Percentiles rank a stretch among this genome's conserved stretches.
Evolutionary conservation across 37 sponge, comb jelly and placozoan genomes (phyloP).

Genomic region (Halichondria panicea): DNA sequence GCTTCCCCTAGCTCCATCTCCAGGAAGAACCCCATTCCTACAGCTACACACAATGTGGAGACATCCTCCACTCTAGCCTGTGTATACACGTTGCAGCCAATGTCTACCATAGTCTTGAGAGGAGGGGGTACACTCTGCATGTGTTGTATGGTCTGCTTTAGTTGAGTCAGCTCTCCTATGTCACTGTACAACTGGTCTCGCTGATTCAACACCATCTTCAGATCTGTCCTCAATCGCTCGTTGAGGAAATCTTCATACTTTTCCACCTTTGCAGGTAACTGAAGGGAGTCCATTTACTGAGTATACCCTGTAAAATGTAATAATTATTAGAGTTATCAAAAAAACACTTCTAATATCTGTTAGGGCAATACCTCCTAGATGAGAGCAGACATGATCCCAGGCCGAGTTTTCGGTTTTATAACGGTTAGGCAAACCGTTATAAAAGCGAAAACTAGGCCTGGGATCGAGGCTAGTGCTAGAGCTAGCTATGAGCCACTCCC

Average conservation of each 20-base stretch:
- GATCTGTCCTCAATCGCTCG: slow-evolving; percentile 74
- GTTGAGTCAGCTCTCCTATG: slow-evolving; percentile 71
- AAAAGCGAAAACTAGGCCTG: too few species aligned
- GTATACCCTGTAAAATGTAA: too few species aligned
- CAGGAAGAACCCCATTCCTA: slow-evolving; percentile 83
- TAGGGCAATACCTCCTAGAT: too few species aligned
- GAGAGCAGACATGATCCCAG: too few species aligned
- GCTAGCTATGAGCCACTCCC: too few species aligned
- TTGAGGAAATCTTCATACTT: slow-evolving; percentile 85
- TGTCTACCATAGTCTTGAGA: slow-evolving; percentile 78
- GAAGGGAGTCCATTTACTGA: too few species aligned
- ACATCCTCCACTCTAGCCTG: slow-evolving; percentile 73
- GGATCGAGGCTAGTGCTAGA: too few species aligned
- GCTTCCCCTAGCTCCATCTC: slow-evolving; percentile 82
- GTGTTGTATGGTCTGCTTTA: slow-evolving; percentile 60
- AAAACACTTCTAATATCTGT: too few species aligned
- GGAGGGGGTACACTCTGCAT: slow-evolving; percentile 4
- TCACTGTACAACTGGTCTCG: slow-evolving; percentile 62
- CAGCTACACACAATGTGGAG: slow-evolving; percentile 63
- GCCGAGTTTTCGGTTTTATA: too few species aligned
- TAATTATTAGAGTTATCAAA: too few species aligned
- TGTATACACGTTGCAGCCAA: slow-evolving; percentile 85
- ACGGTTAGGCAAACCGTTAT: too few species aligned
- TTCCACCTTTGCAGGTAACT: slow-evolving; percentile 50
- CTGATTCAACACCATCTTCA: slow-evolving; percentile 54